These are phyloP conservation scores for Gobio occitaniae DNA, from an alignment of 2,797 vertebrate species.

Conservation along the genomic window DNA sequence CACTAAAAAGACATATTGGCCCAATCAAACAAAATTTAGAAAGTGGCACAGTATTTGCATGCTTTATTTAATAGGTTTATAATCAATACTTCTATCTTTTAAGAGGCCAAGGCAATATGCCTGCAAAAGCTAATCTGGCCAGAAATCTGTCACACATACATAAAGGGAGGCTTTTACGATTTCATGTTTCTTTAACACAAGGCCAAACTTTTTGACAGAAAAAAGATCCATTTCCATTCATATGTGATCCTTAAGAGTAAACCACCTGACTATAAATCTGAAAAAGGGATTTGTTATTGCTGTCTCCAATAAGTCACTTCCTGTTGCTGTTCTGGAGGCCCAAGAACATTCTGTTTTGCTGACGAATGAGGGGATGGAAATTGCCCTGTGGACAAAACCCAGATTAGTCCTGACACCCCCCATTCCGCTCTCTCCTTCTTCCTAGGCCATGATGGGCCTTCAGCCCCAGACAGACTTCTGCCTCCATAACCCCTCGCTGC, in stretches of 20 bases:
- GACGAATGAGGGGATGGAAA: constrained; percentile 68
- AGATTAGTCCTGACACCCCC: constrained; percentile 77
- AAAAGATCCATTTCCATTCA: constrained; percentile 24
- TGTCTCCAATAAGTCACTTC: constrained; percentile 52
- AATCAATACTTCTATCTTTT: constrained; percentile 21
- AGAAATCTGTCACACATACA: not conserved
- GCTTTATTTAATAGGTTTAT: not conserved
- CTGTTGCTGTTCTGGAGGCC: constrained; percentile 50
- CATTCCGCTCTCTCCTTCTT: constrained; percentile 71
- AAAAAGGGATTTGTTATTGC: constrained; percentile 32
- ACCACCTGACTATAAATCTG: constrained; percentile 43
- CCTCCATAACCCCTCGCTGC: constrained; percentile 57
- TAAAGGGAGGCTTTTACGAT: constrained; percentile 10
- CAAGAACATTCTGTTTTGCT: constrained; percentile 41
- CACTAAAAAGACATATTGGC: not conserved
- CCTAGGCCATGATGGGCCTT: constrained; percentile 60
- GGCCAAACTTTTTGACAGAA: constrained; percentile 26
- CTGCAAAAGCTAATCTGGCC: not conserved
- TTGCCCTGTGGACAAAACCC: constrained; percentile 77
- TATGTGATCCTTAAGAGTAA: constrained; percentile 13
- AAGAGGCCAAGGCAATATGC: not conserved
- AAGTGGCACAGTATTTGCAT: not conserved
- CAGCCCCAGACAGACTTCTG: constrained; percentile 60
- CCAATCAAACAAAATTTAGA: not conserved
- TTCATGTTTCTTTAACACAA: not conserved